Conservation (phyloP, 2,888 invertebrate species). For the Elysia crispata region DNA sequence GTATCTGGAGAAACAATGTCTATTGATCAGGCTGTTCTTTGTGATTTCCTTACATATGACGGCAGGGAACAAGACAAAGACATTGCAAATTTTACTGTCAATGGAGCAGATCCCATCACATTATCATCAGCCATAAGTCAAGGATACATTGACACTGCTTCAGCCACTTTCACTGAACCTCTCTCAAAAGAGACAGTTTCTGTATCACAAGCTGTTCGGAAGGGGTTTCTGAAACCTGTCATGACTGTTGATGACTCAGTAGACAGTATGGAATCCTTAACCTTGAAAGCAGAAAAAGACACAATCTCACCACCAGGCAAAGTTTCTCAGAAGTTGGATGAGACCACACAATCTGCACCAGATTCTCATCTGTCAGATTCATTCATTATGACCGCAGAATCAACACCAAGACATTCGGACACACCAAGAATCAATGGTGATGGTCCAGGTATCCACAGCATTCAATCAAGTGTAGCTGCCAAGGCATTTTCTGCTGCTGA, state of each 20-base stretch:
- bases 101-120: conserved; percentile 53
- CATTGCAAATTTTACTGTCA: conserved; percentile 33
- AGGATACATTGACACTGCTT: conserved; percentile 59
- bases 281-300: conserved; percentile 29
- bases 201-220: conserved; percentile 79
- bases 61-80: conserved; percentile 39
- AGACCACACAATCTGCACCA: no score
- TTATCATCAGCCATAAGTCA: conserved; percentile 62
- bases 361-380: no score
- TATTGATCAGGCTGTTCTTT: conserved; percentile 60
- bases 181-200: conserved; percentile 57
- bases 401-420: no score
- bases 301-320: conserved; percentile 58
- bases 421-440: no score
- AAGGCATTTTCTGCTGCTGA: no score
- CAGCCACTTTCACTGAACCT: conserved; percentile 62
- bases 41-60: conserved; percentile 81
- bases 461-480: no score
- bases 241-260: conserved; percentile 48
- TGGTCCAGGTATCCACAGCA: no score
- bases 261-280: background rate
- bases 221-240: conserved; percentile 78
- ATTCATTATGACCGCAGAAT: no score
- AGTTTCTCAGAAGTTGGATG: no score
- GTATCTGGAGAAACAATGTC: conserved; percentile 66